Conservation (phyloP, 1,140 invertebrate genomes). For the Pseudomyrmex gracilis region DNA sequence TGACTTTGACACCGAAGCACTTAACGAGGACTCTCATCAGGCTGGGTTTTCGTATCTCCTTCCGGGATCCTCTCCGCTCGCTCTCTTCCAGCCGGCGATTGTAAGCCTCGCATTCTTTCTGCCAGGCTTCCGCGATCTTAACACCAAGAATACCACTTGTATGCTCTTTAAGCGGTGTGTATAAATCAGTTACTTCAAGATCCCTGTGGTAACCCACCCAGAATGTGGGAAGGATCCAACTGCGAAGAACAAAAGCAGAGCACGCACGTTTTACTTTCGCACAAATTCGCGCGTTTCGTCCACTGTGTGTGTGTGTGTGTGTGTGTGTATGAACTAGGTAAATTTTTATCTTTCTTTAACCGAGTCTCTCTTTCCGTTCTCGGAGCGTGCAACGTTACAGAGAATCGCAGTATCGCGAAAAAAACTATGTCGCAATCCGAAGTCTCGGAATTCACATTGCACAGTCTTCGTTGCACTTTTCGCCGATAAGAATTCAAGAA, state of each 20-base stretch:
- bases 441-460: too few species aligned
- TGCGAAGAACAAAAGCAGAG: slow-evolving; percentile 77
- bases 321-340: too few species aligned
- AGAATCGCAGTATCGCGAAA: too few species aligned
- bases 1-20: slow-evolving; percentile 85
- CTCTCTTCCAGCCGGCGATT: slow-evolving; percentile 58
- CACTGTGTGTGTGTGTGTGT: background rate
- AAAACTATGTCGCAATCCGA: too few species aligned
- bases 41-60: slow-evolving; percentile 83
- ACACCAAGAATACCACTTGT: slow-evolving; percentile 84
- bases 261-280: slow-evolving; percentile 21
- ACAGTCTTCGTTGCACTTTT: too few species aligned
- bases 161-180: slow-evolving; percentile 88
- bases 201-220: slow-evolving; percentile 89
- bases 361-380: too few species aligned
- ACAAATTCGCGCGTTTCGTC: background rate
- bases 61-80: slow-evolving; percentile 43
- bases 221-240: slow-evolving; percentile 89
- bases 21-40: slow-evolving; percentile 85
- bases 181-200: slow-evolving; percentile 89
- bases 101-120: slow-evolving; percentile 75
- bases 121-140: slow-evolving; percentile 81
- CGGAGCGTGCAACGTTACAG: too few species aligned
- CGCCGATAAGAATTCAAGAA: too few species aligned
- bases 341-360: too few species aligned